Conservation (phyloP, 2,113 vertebrate species). For the Azemiops feae region DNA sequence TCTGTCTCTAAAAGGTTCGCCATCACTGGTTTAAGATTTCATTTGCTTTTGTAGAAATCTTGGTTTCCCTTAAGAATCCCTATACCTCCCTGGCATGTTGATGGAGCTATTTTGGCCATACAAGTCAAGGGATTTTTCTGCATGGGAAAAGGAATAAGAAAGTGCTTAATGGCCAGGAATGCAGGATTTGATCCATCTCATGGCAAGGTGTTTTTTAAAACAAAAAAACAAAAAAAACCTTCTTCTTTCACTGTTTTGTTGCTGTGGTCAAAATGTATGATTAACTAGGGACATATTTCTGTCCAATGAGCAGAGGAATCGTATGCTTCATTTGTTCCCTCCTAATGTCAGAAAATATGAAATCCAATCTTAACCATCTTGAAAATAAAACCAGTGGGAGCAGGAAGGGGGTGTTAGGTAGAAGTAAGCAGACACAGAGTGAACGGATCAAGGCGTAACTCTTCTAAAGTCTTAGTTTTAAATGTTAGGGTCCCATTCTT, state of each 20-base stretch:
- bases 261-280: not conserved
- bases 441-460: not conserved
- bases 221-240: not conserved
- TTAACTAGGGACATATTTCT: not conserved
- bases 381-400: not conserved
- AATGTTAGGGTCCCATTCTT: not conserved
- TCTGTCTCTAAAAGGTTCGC: too few relatives aligned
- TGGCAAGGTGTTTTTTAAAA: not conserved
- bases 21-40: not conserved
- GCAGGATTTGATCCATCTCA: not conserved
- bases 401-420: not conserved
- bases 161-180: not conserved
- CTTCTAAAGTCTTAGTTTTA: not conserved
- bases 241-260: not conserved
- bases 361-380: not conserved
- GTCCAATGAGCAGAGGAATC: not conserved
- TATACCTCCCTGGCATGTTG: not conserved
- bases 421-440: not conserved
- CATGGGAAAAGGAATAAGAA: not conserved
- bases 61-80: too few relatives aligned
- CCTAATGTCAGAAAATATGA: not conserved
- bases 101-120: not conserved
- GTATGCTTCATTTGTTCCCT: not conserved
- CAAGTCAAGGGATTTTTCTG: not conserved
- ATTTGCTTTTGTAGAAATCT: not conserved